Evolutionary conservation across 2,797 vertebrate species (phyloP), one percentile per base, ranked within the genome.

Genomic region (Eremophila alpestris): DNA sequence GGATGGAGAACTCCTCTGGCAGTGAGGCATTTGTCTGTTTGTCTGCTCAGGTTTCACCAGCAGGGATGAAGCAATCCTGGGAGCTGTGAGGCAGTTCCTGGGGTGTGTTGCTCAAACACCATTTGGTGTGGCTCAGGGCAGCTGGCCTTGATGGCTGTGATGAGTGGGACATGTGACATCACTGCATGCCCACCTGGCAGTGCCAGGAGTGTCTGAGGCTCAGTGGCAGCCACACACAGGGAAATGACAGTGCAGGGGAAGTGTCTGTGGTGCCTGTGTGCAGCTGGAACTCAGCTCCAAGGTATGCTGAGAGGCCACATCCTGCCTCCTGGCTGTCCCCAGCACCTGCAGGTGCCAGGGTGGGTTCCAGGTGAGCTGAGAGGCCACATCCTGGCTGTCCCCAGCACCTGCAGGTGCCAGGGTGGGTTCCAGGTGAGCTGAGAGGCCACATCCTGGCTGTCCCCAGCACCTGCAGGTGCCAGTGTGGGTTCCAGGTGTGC

Each of bases 211-310:
- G 48, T 76, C 38, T 82, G 83, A 74, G 85, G 62, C 46, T 41
- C 7, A 29, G 67, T 4, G 1, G 51, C 15, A 17, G 49, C n/a
- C 1, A 23, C 29, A 4, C 2, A 4, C 2, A 22, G 1, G 13
- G 73, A 56, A 54, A 46, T 89, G 60, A 64, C 32, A 21, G 54
- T 22, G 12, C 9, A 15, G 27, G 46, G 46, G 19, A 17, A 13
- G 65, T 1, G 3, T 56, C 67, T 27, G 41, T 5, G 5, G 30
- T 41, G 45, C 32, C 10, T 5, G 11, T 23, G 18, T 38, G 74
- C 40, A 36, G 45, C 63, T 79, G 38, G 29, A 63, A 38, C 34
- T 91, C 40, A 18, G 34, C n/a, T 43, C 46, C 11, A 23, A 26
- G 36, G 43, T n/a, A 9, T 48, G 45, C 49, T 17, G 11, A 34